A percentile compares a stretch with the other conserved stretches of the same genome.
Evolutionary conservation across 1,140 invertebrate species (phyloP).

Genomic region (Tyrophagus putrescentiae): DNA sequence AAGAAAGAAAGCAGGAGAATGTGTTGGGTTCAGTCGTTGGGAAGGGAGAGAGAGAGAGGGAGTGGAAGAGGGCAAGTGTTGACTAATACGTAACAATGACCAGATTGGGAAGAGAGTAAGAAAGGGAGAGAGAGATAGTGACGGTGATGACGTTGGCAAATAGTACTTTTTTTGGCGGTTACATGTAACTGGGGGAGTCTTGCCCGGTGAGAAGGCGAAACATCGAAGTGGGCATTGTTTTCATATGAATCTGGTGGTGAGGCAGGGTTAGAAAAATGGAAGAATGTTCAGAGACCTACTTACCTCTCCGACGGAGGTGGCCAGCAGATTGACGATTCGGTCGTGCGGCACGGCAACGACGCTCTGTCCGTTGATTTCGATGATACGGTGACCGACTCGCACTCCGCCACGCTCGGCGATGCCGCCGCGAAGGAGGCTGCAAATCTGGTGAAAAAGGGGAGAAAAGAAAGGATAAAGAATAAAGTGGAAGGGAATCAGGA

Average conservation of each 20-base stretch:
- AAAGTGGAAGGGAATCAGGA: no score
- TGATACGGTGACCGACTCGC: slow-evolving; percentile 93
- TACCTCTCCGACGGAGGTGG: slow-evolving; percentile 96
- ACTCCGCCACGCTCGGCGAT: slow-evolving; percentile 97
- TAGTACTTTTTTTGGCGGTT: slow-evolving; percentile 24
- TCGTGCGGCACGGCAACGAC: slow-evolving; percentile 97
- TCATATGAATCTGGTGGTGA: slow-evolving; percentile 85
- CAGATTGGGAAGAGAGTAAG: background rate
- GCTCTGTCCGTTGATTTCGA: slow-evolving; percentile 93
- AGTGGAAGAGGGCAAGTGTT: no score
- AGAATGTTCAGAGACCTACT: slow-evolving; percentile 27
- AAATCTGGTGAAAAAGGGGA: slow-evolving; percentile 72
- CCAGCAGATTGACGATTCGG: slow-evolving; percentile 94
- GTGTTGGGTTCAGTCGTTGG: background rate
- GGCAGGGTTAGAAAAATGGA: slow-evolving; percentile 1
- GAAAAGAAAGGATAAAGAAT: slow-evolving; percentile 16
- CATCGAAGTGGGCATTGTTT: slow-evolving; percentile 99
- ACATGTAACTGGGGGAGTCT: slow-evolving; percentile 95
- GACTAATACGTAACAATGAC: background rate
- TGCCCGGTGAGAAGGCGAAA: slow-evolving; percentile 95
- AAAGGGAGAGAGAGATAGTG: background rate
- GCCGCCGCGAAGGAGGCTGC: slow-evolving; percentile 86
- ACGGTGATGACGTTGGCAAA: background rate
- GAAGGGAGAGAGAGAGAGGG: background rate
- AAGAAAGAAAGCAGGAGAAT: background rate